Base-by-base conservation (phyloP, 2,797 vertebrate species). In the Lepus oiostolus region DNA sequence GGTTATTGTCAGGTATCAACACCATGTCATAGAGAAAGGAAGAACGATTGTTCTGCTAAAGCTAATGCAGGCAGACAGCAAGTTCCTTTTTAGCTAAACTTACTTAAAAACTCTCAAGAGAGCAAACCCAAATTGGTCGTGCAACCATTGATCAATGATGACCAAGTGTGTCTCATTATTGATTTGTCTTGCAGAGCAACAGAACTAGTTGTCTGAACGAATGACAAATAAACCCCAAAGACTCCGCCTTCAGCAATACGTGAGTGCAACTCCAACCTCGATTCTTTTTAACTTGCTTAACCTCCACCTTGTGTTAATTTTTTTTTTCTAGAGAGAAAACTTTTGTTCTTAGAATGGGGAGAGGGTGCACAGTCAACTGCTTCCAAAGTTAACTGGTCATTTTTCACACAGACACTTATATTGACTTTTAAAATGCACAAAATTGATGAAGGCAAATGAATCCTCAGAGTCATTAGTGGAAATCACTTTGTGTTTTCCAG, bases 1-100 rank as follows among this genome's bases (percentile, higher is more conserved):
- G 96, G 82, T 88, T 97, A 92, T 95, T 97, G 88, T 96, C 75
- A 65, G 71, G 32, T 88, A 86, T 93, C 94, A 96, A 88, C 88
- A 93, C 62, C 42, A 70, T 80, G 79, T 88, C 93, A 88, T 2
- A 89, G 42, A 87, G 47, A 84, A 47, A 85, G 30, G 54, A 47
- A 83, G 38, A 72, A 74, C 88, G 47, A 83, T 89, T 80, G 11
- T 82, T 94, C 72, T 91, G 80, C 28, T 70, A 91, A 87, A 52
- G 63, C n/a, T 87, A 89, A 89, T 76, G 65, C 72, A 71, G 52
- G 71, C 17, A 88, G 79, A 60, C 86, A 91, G 42, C 16, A 52
- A 92, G 62, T 76, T 95, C 19, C 24, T 47, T 92, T 77, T 95
- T 79, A 92, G 85, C 11, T 94, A 95, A 96, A 93, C 47, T 94